Conservation (phyloP, 2,888 invertebrate genomes). For the Eupithecia insigniata region DNA sequence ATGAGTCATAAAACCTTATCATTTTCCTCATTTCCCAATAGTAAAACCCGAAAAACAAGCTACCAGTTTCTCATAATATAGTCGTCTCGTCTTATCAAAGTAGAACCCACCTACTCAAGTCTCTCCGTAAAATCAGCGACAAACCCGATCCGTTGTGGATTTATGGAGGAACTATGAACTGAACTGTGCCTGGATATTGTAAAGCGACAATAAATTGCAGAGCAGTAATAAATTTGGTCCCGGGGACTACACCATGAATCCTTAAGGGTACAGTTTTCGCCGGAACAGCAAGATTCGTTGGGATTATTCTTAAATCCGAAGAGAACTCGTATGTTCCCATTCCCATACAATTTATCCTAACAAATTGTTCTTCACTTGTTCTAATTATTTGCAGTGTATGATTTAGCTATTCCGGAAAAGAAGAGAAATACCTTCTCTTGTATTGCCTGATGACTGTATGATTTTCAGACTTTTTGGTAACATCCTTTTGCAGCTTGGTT, state of each 20-base stretch:
- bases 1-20: constrained; percentile 30
- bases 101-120: not conserved
- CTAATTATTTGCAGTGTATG: not conserved
- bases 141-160: constrained; percentile 27
- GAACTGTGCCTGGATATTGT: constrained; percentile 21
- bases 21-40: constrained; percentile 22
- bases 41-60: constrained; percentile 19
- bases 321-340: not conserved
- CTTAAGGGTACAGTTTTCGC: constrained; percentile 17
- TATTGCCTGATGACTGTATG: not conserved
- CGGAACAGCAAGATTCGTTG: not conserved
- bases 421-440: not conserved
- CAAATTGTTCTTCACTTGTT: not conserved
- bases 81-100: constrained; percentile 30
- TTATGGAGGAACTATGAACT: constrained; percentile 25
- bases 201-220: constrained; percentile 27
- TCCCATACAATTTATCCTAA: not conserved
- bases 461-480: not conserved
- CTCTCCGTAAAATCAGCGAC: constrained; percentile 32
- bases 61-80: constrained; percentile 30
- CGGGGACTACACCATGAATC: constrained; percentile 15
- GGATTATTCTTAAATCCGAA: not conserved
- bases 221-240: constrained; percentile 23
- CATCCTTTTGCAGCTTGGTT: not conserved
- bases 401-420: not conserved